Evolutionary conservation across 2,888 invertebrate genomes (phyloP), one percentile per base, ranked within the genome.

Genomic region (Melanostoma scalare): DNA sequence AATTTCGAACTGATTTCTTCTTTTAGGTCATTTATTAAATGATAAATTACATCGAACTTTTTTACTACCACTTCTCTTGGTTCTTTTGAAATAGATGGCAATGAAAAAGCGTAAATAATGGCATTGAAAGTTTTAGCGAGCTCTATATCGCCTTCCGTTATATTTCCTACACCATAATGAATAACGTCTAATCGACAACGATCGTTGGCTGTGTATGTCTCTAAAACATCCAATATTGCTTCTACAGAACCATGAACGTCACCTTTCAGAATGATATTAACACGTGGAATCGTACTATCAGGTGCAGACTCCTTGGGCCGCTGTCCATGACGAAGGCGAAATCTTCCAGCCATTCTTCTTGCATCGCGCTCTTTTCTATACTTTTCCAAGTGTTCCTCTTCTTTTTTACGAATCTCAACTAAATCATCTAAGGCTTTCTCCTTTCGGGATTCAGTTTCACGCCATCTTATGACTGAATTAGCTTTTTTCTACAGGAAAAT

Each of bases 221-320:
- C 96, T 69, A 99, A 89, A 6, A 97, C 95, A 89, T 99, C 96
- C 84, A 98, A 91, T 85, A 99, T 96, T 0, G 99, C 99, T 90
- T 99, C 99, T 52, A 99, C 94, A 0, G 98, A 98, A 0, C 99
- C 99, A 90, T 97, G 96, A 2, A 99, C 99, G 92, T 99, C 99
- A 31, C 96, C 96, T 93, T 95, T 95, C 3, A 96, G 88, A 3
- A 96, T 89, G 6, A 96, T 91, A 86, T 93, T 93, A 68, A 96
- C 89, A 79, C 90, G 91, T 0, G 93, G 93, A 3, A 91, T 90
- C 33, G 92, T 93, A 85, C 95, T 93, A 40, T 92, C 92, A 85
- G 90, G 87, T 55, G 87, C 80, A 63, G 90, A 90, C 89, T 94
- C 93, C 85, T 94, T 94, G 48, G 90, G 90, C 3, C 95, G 89